A percentile compares a stretch with the other conserved stretches of the same genome.
Evolutionary conservation across 2,113 vertebrate genomes (phyloP).

Genomic region (Lutjanus erythropterus): DNA sequence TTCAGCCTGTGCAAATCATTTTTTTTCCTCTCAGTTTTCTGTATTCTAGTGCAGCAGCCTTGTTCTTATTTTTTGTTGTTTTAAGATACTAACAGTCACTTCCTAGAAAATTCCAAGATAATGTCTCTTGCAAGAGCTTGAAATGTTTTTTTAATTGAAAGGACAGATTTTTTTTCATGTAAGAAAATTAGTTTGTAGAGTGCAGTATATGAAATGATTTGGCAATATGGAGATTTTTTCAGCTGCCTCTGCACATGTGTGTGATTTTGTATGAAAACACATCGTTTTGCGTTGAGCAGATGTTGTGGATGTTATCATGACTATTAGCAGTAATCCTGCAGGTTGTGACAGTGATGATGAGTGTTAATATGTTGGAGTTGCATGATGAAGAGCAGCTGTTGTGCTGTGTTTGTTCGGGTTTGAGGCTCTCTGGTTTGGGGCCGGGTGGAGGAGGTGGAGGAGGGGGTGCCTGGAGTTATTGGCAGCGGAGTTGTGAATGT

Average conservation of each 20-base stretch:
- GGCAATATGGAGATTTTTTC: not conserved
- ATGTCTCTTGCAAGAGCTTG: not conserved
- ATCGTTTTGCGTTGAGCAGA: not conserved
- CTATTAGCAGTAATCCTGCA: not conserved
- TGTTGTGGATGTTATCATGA: not conserved
- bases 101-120: not conserved
- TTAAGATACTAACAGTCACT: not conserved
- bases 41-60: not conserved
- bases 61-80: not conserved
- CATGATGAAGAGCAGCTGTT: slow-evolving; percentile 14
- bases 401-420: slow-evolving; percentile 22
- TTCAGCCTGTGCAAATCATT: not conserved
- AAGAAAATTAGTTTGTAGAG: not conserved
- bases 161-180: not conserved
- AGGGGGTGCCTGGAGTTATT: slow-evolving; percentile 48
- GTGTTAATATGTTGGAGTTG: not conserved
- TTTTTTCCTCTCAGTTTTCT: not conserved
- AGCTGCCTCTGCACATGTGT: not conserved
- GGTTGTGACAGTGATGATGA: not conserved
- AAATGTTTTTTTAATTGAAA: not conserved
- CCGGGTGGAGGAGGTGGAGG: not conserved
- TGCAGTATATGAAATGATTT: not conserved
- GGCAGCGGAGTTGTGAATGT: slow-evolving; percentile 47
- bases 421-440: slow-evolving; percentile 10
- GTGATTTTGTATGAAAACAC: not conserved